Conservation (phyloP, 2,797 vertebrate genomes). For the Lithobates pipiens region DNA sequence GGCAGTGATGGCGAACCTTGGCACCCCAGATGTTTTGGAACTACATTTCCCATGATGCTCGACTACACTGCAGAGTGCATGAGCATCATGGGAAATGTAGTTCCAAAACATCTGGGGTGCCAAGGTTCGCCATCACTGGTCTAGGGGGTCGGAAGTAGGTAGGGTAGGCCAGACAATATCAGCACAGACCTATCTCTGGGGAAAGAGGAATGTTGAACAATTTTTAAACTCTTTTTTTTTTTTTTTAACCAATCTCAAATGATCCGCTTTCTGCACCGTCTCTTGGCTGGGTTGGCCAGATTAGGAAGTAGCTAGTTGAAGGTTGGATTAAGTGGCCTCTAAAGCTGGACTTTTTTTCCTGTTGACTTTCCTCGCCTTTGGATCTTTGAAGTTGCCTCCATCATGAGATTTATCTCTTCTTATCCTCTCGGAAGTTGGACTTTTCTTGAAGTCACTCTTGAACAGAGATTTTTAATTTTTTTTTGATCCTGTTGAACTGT, state of each 20-base stretch:
- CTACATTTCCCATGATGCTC: too few relatives aligned
- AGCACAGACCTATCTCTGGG: not conserved
- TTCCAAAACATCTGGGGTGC: too few relatives aligned
- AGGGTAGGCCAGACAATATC: too few relatives aligned
- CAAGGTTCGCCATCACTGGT: too few relatives aligned
- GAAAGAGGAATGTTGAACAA: not conserved
- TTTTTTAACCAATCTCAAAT: not conserved
- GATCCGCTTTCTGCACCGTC: not conserved
- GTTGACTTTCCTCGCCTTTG: not conserved
- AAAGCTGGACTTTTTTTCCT: not conserved
- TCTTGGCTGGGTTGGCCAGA: not conserved
- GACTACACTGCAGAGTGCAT: too few relatives aligned
- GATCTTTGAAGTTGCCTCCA: slow-evolving; percentile 23
- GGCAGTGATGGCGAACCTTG: too few relatives aligned
- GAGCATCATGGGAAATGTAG: too few relatives aligned
- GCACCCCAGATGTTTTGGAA: too few relatives aligned
- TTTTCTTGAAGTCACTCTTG: slow-evolving; percentile 1
- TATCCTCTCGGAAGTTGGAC: not conserved
- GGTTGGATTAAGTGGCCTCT: not conserved
- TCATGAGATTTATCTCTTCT: not conserved
- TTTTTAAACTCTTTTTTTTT: too few relatives aligned
- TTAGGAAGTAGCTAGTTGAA: not conserved
- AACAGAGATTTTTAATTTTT: slow-evolving; percentile 15
- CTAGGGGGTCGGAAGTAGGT: too few relatives aligned
- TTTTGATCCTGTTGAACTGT: slow-evolving; percentile 22